phyloP scores from a whole-genome alignment of 92 coral and sea anemone species.

The Micromussa lordhowensis region DNA sequence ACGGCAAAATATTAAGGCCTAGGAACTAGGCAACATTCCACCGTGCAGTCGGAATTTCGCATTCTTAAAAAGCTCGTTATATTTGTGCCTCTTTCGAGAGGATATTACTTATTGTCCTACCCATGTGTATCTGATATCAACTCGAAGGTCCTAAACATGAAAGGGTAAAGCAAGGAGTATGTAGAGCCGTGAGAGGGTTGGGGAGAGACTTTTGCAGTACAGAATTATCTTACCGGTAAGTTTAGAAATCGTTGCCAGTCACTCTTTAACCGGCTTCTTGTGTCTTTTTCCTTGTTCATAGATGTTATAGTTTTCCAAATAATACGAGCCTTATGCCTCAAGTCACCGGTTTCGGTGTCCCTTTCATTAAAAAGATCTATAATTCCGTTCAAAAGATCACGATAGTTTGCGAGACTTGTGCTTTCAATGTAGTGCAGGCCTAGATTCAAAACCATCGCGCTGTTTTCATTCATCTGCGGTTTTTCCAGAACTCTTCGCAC shows the following conservation, averaged over 20 bases:
- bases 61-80: too few relatives aligned
- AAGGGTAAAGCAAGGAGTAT: too few relatives aligned
- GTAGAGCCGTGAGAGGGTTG: too few relatives aligned
- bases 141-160: too few relatives aligned
- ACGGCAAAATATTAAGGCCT: too few relatives aligned
- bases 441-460: slow-evolving; percentile 82
- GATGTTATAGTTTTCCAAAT: slow-evolving; percentile 95
- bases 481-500: slow-evolving; percentile 63
- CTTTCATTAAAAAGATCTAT: slow-evolving; percentile 60
- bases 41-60: too few relatives aligned
- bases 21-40: too few relatives aligned
- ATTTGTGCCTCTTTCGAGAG: too few relatives aligned
- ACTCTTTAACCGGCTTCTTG: slow-evolving; percentile 58
- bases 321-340: slow-evolving; percentile 59
- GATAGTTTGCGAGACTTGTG: slow-evolving; percentile 67
- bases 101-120: too few relatives aligned
- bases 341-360: slow-evolving; percentile 33
- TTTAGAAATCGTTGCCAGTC: slow-evolving; percentile 85
- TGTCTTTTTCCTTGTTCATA: slow-evolving; percentile 89
- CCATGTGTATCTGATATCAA: too few relatives aligned
- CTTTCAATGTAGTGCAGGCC: slow-evolving; percentile 87
- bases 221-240: slow-evolving; percentile 70
- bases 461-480: slow-evolving; percentile 82
- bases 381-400: slow-evolving; percentile 62
- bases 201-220: too few relatives aligned